These are phyloP conservation scores for Microhierax caerulescens DNA, from an alignment of 2,797 vertebrate species.

Conservation along the genomic window DNA sequence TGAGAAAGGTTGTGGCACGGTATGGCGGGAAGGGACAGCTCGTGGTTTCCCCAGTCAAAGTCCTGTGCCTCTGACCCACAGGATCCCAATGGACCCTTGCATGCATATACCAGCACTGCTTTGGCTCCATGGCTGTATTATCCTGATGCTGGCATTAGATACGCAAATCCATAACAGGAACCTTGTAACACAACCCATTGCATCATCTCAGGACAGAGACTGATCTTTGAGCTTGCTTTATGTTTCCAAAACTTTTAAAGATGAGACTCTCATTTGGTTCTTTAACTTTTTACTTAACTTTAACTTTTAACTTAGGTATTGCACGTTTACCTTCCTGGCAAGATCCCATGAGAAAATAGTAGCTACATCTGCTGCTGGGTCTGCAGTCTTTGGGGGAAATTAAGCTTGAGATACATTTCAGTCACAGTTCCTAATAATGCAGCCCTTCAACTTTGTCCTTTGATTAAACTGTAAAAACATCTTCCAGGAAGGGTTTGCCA, in stretches of 20 bases:
- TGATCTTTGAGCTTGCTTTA: rapidly evolving
- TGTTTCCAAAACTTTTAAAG: not conserved
- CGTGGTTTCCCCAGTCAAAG: rapidly evolving
- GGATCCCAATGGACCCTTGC: not conserved
- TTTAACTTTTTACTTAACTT: too few relatives aligned
- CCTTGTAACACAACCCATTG: not conserved
- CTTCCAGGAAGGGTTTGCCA: not conserved
- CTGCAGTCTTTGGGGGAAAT: not conserved
- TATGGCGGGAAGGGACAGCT: not conserved
- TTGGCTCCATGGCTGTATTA: not conserved
- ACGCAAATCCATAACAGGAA: not conserved
- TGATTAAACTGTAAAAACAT: not conserved
- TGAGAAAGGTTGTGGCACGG: not conserved
- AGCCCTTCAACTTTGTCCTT: not conserved
- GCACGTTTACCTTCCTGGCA: not conserved
- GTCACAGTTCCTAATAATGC: not conserved
- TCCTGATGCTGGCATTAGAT: not conserved
- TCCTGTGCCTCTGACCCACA: not conserved
- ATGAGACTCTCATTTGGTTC: rapidly evolving
- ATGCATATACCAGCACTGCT: not conserved
- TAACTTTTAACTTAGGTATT: too few relatives aligned
- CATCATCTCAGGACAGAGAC: not conserved
- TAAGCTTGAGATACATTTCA: not conserved
- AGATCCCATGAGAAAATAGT: not conserved
- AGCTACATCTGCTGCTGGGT: rapidly evolving